Evolutionary conservation across 2,113 vertebrate genomes (phyloP).

Genomic region (Stomatorhinus ivindoensis): DNA sequence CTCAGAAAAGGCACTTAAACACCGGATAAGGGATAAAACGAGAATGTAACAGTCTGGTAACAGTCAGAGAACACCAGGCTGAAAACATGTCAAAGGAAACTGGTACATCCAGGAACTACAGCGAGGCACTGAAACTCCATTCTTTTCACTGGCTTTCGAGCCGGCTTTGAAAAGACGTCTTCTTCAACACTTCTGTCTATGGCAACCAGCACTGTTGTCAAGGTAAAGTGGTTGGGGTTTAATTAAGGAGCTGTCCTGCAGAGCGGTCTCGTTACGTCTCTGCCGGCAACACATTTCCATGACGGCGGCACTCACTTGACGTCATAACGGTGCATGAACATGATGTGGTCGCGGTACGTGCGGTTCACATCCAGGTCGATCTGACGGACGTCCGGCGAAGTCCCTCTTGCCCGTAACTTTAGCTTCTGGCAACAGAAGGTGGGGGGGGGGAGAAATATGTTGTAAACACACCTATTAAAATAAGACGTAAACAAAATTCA

Average conservation of each 20-base stretch:
- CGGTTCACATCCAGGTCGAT: conserved; percentile 96
- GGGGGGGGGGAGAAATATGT: too few relatives aligned
- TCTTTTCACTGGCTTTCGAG: background rate
- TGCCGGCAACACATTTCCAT: background rate
- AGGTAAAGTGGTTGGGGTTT: background rate
- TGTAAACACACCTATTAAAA: background rate
- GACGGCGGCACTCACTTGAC: conserved; percentile 73
- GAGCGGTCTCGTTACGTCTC: background rate
- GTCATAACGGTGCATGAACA: conserved; percentile 95
- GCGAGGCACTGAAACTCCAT: background rate
- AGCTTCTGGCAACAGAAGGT: conserved; percentile 73
- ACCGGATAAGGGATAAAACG: background rate
- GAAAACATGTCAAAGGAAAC: background rate
- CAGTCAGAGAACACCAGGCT: background rate
- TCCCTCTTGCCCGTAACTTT: conserved; percentile 70
- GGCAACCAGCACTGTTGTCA: background rate
- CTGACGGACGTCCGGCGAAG: conserved; percentile 87
- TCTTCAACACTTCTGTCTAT: background rate
- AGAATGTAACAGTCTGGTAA: background rate
- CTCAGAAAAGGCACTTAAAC: background rate
- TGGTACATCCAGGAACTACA: background rate
- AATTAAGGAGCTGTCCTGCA: background rate
- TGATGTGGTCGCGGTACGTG: conserved; percentile 93
- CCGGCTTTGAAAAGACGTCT: background rate
- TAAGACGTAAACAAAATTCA: background rate